Evolutionary conservation across 2,888 invertebrate species (phyloP).

Genomic region (Drosophila leonis): DNA sequence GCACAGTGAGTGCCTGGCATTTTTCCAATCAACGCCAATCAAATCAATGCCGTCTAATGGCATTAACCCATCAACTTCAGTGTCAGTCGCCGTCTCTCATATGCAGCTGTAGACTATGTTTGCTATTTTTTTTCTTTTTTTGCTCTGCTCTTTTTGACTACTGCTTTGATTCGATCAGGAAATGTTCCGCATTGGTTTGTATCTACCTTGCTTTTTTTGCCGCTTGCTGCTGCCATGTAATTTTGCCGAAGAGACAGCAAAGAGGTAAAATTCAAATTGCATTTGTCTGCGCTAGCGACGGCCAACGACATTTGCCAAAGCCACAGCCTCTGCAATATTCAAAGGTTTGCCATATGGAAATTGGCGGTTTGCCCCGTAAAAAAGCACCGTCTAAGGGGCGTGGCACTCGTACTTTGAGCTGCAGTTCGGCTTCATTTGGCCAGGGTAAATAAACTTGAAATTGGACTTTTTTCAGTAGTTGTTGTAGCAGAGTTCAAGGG

Average conservation of each 20-base stretch:
- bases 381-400: conserved; percentile 5
- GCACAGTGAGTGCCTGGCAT: conserved; percentile 33
- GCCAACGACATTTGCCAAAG: conserved; percentile 62
- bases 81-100: conserved; percentile 44
- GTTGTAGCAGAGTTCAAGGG: conserved; percentile 30
- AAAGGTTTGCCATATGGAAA: conserved; percentile 67
- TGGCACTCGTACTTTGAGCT: conserved; percentile 36
- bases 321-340: conserved; percentile 66
- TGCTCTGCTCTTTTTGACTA: conserved; percentile 18
- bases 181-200: conserved; percentile 58
- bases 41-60: conserved; percentile 82
- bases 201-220: neutral
- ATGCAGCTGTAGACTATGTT: conserved; percentile 40
- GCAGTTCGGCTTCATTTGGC: conserved; percentile 24
- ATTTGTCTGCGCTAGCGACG: conserved; percentile 53
- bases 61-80: conserved; percentile 80
- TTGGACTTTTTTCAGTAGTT: conserved; percentile 35
- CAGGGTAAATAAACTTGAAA: conserved; percentile 59
- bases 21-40: conserved; percentile 83
- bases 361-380: conserved; percentile 49
- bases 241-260: conserved; percentile 46
- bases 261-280: conserved; percentile 61
- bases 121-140: conserved; percentile 33
- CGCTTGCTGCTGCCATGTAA: conserved; percentile 53
- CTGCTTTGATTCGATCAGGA: conserved; percentile 76